These are phyloP conservation scores for Trematocara marginatum DNA, from an alignment of 2,113 vertebrate genomes.

Conservation along the genomic window DNA sequence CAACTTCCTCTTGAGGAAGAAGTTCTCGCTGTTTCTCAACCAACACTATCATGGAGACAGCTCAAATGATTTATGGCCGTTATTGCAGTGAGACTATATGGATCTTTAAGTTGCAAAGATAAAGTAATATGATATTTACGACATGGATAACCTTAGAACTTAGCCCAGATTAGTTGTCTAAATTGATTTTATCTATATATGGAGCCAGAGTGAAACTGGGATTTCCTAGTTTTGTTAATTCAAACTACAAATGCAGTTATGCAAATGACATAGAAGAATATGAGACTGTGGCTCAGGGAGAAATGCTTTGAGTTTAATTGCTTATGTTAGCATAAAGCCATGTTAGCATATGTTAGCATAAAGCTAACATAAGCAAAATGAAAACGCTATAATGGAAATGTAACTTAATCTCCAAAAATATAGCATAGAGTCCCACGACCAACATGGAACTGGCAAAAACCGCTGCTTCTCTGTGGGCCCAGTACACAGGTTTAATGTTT, in stretches of 20 bases:
- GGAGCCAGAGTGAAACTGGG: background rate
- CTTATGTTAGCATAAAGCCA: background rate
- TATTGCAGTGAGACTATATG: background rate
- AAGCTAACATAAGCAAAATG: background rate
- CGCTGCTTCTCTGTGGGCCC: background rate
- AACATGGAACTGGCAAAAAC: background rate
- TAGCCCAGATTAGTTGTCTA: background rate
- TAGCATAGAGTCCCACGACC: background rate
- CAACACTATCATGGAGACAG: background rate
- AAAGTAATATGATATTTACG: background rate
- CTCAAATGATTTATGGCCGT: background rate
- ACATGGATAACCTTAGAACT: background rate
- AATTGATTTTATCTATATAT: background rate
- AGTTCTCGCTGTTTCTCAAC: background rate
- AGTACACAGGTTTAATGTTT: background rate
- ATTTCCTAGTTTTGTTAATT: background rate
- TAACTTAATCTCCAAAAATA: background rate
- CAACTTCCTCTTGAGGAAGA: background rate
- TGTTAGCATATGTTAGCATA: background rate
- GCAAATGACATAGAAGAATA: background rate
- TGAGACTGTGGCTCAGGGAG: background rate
- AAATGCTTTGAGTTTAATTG: background rate
- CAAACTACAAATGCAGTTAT: background rate
- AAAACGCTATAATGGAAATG: background rate
- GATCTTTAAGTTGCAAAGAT: background rate